A percentile compares a stretch with the other conserved stretches of the same genome.
phyloP scores from a whole-genome alignment of 2,113 vertebrate genomes.

The Cyprinodon variegatus region DNA sequence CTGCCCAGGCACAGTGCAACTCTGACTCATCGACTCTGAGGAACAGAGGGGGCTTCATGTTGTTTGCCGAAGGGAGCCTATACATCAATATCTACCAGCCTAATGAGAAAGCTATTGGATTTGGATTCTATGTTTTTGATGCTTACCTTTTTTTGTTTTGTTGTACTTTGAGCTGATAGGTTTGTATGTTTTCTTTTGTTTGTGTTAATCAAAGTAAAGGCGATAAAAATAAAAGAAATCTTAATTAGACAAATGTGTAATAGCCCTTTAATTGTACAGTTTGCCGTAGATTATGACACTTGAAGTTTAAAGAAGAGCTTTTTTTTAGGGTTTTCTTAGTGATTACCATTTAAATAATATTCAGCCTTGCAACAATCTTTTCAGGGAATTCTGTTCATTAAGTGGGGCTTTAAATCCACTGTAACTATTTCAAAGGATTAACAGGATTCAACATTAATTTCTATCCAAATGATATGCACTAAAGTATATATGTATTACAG shows the following conservation, averaged over 20 bases:
- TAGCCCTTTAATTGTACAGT: slow-evolving; percentile 12
- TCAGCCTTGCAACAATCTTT: not conserved
- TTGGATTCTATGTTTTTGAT: slow-evolving; percentile 58
- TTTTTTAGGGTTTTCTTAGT: slow-evolving; percentile 10
- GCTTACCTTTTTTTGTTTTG: slow-evolving; percentile 48
- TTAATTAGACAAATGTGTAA: not conserved
- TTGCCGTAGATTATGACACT: slow-evolving; percentile 6
- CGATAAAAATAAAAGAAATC: not conserved
- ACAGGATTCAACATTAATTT: not conserved
- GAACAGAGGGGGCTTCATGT: slow-evolving; percentile 39
- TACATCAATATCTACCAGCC: slow-evolving; percentile 51
- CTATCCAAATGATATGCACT: too few relatives aligned
- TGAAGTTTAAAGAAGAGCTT: not conserved
- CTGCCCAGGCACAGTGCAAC: slow-evolving; percentile 30
- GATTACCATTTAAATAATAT: not conserved
- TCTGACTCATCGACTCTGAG: slow-evolving; percentile 62
- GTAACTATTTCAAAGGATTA: not conserved
- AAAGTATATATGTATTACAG: too few relatives aligned
- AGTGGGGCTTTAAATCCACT: not conserved
- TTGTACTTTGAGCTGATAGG: slow-evolving; percentile 12
- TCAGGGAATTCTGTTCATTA: not conserved
- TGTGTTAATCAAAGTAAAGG: not conserved
- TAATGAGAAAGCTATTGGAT: slow-evolving; percentile 71
- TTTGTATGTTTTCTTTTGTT: slow-evolving; percentile 11
- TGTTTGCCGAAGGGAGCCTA: slow-evolving; percentile 53